These are phyloP conservation scores for Pararge aegeria DNA, from an alignment of 1,140 invertebrate species.

Conservation along the genomic window DNA sequence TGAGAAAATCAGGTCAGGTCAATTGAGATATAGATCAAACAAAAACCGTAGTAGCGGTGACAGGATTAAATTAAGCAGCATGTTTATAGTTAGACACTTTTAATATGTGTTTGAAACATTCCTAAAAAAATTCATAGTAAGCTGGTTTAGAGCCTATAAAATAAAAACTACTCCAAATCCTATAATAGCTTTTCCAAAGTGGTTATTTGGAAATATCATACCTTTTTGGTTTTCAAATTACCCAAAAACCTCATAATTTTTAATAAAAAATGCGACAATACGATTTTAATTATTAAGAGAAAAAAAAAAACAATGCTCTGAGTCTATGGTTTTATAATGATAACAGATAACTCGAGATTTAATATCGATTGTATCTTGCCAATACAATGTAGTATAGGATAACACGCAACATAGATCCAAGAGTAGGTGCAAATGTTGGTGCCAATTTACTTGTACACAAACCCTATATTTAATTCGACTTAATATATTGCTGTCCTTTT, in stretches of 20 bases:
- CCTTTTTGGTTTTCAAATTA: too few relatives aligned
- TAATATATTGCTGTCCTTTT: too few relatives aligned
- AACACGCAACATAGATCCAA: not conserved
- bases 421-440: not conserved
- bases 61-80: not conserved
- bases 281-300: not conserved
- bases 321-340: not conserved
- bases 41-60: not conserved
- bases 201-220: too few relatives aligned
- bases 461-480: not conserved
- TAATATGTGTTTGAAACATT: not conserved
- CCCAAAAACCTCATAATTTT: too few relatives aligned
- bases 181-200: too few relatives aligned
- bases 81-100: not conserved
- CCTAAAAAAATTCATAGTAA: too few relatives aligned
- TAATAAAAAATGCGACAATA: too few relatives aligned
- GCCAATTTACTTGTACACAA: not conserved
- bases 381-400: conserved; percentile 19
- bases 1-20: too few relatives aligned
- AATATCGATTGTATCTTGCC: conserved; percentile 38
- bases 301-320: conserved; percentile 15
- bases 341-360: too few relatives aligned
- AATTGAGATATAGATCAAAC: not conserved
- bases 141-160: too few relatives aligned
- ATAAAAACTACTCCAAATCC: too few relatives aligned